These are phyloP conservation scores for Myiotriccus ornatus DNA, from an alignment of 2,797 vertebrate species.

Conservation along the genomic window DNA sequence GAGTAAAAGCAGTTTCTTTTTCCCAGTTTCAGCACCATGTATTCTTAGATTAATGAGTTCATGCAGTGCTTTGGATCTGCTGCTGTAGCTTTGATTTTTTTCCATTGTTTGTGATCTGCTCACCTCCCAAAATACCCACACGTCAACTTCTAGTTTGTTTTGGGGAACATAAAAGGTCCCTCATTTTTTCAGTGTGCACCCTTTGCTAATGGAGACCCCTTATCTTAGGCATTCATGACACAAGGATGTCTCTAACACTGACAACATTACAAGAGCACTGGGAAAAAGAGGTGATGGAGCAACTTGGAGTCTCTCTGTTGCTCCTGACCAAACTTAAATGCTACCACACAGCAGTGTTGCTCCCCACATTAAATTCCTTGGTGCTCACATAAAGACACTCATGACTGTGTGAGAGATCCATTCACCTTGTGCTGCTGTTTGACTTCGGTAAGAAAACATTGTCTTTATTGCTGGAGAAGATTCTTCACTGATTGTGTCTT, in stretches of 20 bases:
- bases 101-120: background rate
- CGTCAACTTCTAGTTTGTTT: background rate
- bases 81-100: background rate
- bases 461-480: background rate
- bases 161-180: background rate
- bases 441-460: background rate
- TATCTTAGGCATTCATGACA: background rate
- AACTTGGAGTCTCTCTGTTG: background rate
- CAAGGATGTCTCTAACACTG: background rate
- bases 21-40: background rate
- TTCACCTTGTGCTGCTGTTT: background rate
- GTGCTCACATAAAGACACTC: background rate
- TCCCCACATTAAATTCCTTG: background rate
- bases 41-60: conserved; percentile 14
- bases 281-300: background rate
- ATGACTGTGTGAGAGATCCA: fast-evolving
- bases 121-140: background rate
- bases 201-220: background rate
- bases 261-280: background rate
- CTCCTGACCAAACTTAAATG: background rate
- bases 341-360: background rate
- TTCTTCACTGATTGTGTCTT: background rate
- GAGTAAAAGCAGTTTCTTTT: background rate
- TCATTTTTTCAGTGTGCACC: background rate
- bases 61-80: background rate